Evolutionary conservation across 2,113 vertebrate species (phyloP).

Genomic region (Hemicordylus capensis): DNA sequence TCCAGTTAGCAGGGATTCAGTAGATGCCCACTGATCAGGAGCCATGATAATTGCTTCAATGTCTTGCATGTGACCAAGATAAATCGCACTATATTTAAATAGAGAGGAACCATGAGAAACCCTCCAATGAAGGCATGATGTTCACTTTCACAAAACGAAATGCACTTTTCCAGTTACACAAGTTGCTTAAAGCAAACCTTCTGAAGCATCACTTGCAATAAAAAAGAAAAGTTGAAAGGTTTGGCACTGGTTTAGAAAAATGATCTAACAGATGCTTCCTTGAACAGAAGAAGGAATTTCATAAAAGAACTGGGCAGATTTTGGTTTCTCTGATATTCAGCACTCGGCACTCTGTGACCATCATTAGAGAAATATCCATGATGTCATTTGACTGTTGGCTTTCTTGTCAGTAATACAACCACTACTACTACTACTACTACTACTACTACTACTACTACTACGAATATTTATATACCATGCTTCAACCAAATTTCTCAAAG

Average conservation of each 20-base stretch:
- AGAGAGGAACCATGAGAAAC: too few species aligned
- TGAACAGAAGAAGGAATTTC: slow-evolving; percentile 15
- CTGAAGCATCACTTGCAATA: slow-evolving; percentile 13
- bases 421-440: too few species aligned
- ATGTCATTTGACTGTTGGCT: slow-evolving; percentile 28
- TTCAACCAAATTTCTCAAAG: too few species aligned
- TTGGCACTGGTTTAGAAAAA: neutral
- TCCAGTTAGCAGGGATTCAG: too few species aligned
- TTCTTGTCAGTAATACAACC: slow-evolving; percentile 4
- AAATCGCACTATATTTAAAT: neutral
- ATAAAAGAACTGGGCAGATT: neutral
- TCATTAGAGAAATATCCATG: neutral
- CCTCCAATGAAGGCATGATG: too few species aligned
- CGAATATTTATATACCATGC: too few species aligned
- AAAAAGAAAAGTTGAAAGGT: slow-evolving; percentile 3
- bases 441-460: too few species aligned
- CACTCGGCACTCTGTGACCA: neutral
- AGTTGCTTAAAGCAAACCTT: slow-evolving; percentile 7
- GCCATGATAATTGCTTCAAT: neutral
- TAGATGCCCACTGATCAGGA: neutral
- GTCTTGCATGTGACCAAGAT: neutral
- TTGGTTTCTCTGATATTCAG: slow-evolving; percentile 3
- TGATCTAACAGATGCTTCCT: neutral
- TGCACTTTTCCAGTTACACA: neutral
- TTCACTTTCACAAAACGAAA: neutral